phyloP scores from a whole-genome alignment of 2,888 invertebrate genomes.

The Epistrophe eligans region DNA sequence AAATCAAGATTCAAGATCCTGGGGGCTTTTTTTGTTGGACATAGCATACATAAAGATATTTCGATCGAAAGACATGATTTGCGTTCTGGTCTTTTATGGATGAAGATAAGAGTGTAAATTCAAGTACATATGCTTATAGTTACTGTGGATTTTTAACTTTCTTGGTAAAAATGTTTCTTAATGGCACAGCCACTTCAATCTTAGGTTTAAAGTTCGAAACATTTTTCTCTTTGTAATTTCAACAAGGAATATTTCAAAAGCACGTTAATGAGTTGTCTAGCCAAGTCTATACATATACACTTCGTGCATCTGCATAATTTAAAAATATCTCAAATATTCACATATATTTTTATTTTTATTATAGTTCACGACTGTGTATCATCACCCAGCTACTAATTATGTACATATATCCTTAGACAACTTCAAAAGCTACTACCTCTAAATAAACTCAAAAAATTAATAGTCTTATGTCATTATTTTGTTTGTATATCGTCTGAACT shows the following conservation, averaged over 20 bases:
- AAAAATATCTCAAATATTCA: not conserved
- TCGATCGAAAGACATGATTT: not conserved
- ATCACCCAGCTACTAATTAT: not conserved
- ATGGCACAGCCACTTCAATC: too few relatives aligned
- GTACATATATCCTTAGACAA: slow-evolving; percentile 15
- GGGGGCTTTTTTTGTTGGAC: not conserved
- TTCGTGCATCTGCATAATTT: slow-evolving; percentile 16
- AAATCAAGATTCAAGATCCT: not conserved
- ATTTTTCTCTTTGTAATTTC: not conserved
- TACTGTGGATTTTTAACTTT: too few relatives aligned
- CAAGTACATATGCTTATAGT: too few relatives aligned
- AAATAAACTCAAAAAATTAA: slow-evolving; percentile 14
- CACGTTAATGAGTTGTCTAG: not conserved
- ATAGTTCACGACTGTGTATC: not conserved
- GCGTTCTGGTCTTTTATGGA: not conserved
- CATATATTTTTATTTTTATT: not conserved
- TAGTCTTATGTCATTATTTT: slow-evolving; percentile 32
- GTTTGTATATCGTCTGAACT: slow-evolving; percentile 46
- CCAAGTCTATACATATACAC: not conserved
- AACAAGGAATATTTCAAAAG: not conserved
- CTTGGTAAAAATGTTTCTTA: too few relatives aligned
- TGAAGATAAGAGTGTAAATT: too few relatives aligned
- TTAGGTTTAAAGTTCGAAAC: not conserved
- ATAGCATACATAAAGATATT: not conserved
- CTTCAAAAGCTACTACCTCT: slow-evolving; percentile 1